Conservation (phyloP, 2,113 vertebrate species). For the Sclerurus mexicanus region DNA sequence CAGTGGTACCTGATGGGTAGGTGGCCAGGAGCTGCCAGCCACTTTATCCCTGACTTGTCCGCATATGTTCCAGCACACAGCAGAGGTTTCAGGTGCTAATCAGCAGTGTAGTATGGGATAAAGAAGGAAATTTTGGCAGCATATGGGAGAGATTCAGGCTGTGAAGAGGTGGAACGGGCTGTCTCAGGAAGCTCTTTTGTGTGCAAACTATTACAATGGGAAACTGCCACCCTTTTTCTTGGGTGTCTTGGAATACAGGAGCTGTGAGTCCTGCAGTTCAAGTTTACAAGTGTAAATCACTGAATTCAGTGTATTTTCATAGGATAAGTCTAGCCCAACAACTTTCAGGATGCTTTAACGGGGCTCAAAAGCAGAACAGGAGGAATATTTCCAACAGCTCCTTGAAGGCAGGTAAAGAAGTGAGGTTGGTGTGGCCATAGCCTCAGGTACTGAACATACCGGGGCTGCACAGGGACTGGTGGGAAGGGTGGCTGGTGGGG, state of each 20-base stretch:
- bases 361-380: neutral
- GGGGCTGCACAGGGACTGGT: rapidly evolving
- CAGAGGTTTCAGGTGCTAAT: neutral
- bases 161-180: neutral
- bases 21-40: neutral
- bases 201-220: neutral
- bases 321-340: neutral
- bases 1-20: neutral
- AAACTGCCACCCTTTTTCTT: neutral
- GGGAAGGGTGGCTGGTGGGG: neutral
- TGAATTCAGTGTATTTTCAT: neutral
- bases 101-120: neutral
- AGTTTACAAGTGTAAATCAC: neutral
- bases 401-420: neutral
- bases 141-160: neutral
- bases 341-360: neutral
- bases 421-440: neutral
- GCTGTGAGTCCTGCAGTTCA: neutral
- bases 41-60: rapidly evolving
- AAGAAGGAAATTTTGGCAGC: neutral
- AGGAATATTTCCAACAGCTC: neutral
- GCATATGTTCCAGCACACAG: neutral
- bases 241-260: neutral
- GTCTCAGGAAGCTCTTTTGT: neutral
- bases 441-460: neutral